Evolutionary conservation across 1,140 invertebrate species (phyloP).

Genomic region (Helicoverpa armigera): DNA sequence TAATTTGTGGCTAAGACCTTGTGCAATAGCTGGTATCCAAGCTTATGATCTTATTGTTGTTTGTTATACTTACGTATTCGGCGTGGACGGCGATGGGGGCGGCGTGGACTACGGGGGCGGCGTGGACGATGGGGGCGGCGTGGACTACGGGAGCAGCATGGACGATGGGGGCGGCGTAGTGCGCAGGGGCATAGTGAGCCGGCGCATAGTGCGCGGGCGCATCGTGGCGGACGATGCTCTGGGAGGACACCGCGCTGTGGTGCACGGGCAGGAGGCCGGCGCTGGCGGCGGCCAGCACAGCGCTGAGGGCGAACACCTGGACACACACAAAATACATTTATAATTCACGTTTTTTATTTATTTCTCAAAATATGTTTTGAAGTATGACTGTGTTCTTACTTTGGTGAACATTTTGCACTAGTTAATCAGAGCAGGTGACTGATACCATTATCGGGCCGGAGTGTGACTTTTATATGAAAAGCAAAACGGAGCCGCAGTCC

Average conservation of each 20-base stretch:
- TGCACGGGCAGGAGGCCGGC: constrained; percentile 76
- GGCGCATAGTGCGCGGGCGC: constrained; percentile 75
- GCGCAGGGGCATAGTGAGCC: constrained; percentile 63
- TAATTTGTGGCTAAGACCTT: constrained; percentile 14
- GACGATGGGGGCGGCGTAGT: constrained; percentile 68
- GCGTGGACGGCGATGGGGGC: constrained; percentile 73
- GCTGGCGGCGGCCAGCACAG: constrained; percentile 80
- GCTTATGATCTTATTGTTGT: not conserved
- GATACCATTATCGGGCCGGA: constrained; percentile 78
- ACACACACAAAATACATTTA: constrained; percentile 38
- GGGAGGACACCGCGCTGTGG: constrained; percentile 82
- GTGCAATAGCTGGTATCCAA: constrained; percentile 15
- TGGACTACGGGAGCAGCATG: constrained; percentile 79
- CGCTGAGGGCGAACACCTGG: constrained; percentile 78
- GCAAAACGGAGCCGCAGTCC: constrained; percentile 79
- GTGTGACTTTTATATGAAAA: constrained; percentile 85
- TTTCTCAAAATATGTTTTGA: constrained; percentile 34
- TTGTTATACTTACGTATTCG: constrained; percentile 68
- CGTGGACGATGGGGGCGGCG: constrained; percentile 74
- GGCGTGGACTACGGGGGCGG: constrained; percentile 73
- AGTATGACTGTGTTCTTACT: constrained; percentile 70
- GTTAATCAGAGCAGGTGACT: constrained; percentile 84
- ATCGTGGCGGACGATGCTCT: constrained; percentile 84
- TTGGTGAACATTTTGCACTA: constrained; percentile 85
- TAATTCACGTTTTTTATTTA: not conserved